A percentile compares a stretch with the other conserved stretches of the same genome.
phyloP scores from a whole-genome alignment of 2,113 vertebrate species.

The Andinoacara biseriatus region DNA sequence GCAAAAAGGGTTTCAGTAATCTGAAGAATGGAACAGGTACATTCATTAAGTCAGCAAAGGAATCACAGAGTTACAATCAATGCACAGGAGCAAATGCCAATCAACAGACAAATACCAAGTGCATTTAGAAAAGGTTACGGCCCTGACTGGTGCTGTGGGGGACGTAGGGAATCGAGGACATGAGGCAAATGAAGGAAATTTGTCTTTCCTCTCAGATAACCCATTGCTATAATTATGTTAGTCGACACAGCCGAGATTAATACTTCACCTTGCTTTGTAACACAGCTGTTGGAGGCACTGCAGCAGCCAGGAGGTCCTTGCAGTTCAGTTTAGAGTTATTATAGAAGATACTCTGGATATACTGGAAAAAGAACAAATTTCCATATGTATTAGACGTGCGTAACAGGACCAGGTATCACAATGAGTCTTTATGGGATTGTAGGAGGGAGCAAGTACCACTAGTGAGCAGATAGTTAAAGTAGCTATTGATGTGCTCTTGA shows the following conservation, averaged over 20 bases:
- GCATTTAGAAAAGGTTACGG: not conserved
- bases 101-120: not conserved
- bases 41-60: not conserved
- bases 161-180: not conserved
- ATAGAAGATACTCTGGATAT: not conserved
- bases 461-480: slow-evolving; percentile 11
- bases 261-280: not conserved
- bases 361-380: not conserved
- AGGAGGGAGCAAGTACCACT: not conserved
- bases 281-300: not conserved
- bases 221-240: not conserved
- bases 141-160: not conserved
- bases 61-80: not conserved
- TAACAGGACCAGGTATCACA: slow-evolving; percentile 4
- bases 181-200: slow-evolving; percentile 10
- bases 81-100: not conserved
- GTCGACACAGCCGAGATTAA: not conserved
- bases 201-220: not conserved
- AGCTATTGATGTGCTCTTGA: not conserved
- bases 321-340: not conserved
- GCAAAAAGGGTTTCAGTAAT: not conserved
- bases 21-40: not conserved
- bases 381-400: slow-evolving; percentile 2
- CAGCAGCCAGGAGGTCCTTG: not conserved
- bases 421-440: not conserved